Percentiles rank a stretch among this genome's conserved stretches.
Conservation (phyloP, 2,888 invertebrate genomes). For the Rhagium mordax region DNA sequence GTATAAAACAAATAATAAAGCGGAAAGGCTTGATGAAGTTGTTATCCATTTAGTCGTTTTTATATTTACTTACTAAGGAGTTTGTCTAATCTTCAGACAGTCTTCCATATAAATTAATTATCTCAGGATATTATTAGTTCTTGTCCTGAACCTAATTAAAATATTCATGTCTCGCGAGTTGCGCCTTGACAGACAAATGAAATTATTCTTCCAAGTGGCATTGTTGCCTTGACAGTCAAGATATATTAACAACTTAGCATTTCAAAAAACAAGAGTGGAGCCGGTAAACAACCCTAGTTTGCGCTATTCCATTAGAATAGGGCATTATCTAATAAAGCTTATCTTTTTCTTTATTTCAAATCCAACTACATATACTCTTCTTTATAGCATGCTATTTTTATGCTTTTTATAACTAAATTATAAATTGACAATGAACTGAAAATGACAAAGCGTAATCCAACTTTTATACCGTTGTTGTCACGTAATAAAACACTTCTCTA, state of each 20-base stretch:
- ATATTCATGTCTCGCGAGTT: slow-evolving; percentile 42
- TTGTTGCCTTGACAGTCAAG: slow-evolving; percentile 46
- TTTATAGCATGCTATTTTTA: not conserved
- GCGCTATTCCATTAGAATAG: not conserved
- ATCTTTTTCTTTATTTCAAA: not conserved
- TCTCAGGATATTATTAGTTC: slow-evolving; percentile 38
- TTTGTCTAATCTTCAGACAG: slow-evolving; percentile 34
- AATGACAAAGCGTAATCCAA: not conserved
- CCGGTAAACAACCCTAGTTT: slow-evolving; percentile 1
- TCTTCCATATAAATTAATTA: slow-evolving; percentile 35
- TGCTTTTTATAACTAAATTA: not conserved
- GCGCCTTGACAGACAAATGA: slow-evolving; percentile 45
- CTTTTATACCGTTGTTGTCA: not conserved
- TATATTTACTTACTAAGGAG: slow-evolving; percentile 8
- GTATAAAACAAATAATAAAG: not conserved
- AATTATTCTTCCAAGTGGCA: slow-evolving; percentile 44
- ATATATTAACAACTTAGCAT: slow-evolving; percentile 48
- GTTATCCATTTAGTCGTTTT: slow-evolving; percentile 11
- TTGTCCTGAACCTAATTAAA: slow-evolving; percentile 41
- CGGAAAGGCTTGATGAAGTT: not conserved
- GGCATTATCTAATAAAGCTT: not conserved
- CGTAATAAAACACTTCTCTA: not conserved
- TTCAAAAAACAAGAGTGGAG: slow-evolving; percentile 31
- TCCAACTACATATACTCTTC: not conserved
- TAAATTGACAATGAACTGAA: not conserved